A percentile compares a stretch with the other conserved stretches of the same genome.
These are phyloP conservation scores for Sceloporus tristichus DNA, from an alignment of 2,113 vertebrate species.

Conservation along the genomic window DNA sequence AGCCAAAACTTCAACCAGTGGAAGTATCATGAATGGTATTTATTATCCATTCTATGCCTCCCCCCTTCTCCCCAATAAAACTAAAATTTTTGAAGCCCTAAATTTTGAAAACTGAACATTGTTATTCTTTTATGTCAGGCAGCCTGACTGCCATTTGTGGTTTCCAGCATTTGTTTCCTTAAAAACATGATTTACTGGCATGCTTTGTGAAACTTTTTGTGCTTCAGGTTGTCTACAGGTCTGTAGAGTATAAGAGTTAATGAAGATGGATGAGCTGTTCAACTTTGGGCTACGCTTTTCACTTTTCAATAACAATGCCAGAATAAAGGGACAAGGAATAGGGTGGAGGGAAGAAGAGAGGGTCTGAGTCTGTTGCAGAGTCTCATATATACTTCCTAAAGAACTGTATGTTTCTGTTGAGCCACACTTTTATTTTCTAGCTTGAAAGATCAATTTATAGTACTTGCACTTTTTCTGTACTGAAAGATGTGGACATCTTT, in stretches of 20 bases:
- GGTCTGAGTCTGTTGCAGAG: slow-evolving; percentile 8
- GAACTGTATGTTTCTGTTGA: slow-evolving; percentile 32
- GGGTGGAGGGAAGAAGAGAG: background rate
- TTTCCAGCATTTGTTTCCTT: slow-evolving; percentile 63
- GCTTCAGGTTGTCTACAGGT: slow-evolving; percentile 54
- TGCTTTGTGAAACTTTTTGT: slow-evolving; percentile 63
- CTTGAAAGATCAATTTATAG: slow-evolving; percentile 17
- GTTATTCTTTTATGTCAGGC: slow-evolving; percentile 33
- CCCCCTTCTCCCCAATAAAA: background rate
- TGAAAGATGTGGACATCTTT: background rate
- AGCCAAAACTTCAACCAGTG: slow-evolving; percentile 2
- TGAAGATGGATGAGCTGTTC: slow-evolving; percentile 65
- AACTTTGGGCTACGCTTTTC: slow-evolving; percentile 59
- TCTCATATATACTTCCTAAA: slow-evolving; percentile 46
- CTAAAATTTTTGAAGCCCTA: background rate
- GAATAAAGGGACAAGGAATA: slow-evolving; percentile 41
- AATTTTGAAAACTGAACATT: slow-evolving; percentile 16
- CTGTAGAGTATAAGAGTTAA: slow-evolving; percentile 59
- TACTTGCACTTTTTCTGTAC: background rate
- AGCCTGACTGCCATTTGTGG: slow-evolving; percentile 52
- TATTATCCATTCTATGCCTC: background rate
- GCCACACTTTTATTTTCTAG: slow-evolving; percentile 21
- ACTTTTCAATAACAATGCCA: slow-evolving; percentile 54
- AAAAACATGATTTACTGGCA: slow-evolving; percentile 65
- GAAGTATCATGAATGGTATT: background rate